Evolutionary conservation across 2,113 vertebrate species (phyloP), one percentile per base, ranked within the genome.

Genomic region (Columbina picui): DNA sequence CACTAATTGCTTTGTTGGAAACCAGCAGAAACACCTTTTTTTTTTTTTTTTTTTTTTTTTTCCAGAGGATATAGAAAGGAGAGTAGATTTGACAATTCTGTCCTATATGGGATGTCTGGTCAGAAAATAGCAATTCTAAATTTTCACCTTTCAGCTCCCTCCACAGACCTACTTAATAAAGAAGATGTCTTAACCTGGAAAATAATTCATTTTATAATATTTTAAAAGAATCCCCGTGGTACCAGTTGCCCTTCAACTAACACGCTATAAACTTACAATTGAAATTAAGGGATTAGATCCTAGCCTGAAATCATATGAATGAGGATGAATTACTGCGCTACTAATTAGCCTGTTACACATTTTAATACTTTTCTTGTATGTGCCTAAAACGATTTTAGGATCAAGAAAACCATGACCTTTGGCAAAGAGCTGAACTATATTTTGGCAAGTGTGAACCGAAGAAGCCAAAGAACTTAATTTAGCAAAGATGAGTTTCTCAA

Each of bases 41-140:
- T 39, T 39, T 9, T 45, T 45, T 45, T 19, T 45, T 45, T 45
- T 16, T 45, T 60, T 82, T 30, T n/a, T 16, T 45, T 60, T 82
- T 30, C 52, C 36, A 90, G 47, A 41, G 5, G 27, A 77, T 50
- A 76, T 18, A 32, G 19, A 3, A 67, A 7, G 21, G 10, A 86
- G 45, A 38, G 7, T 6, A 74, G 39, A 45, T 56, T 12, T 39
- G 8, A 59, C 12, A 55, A 32, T 49, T 87, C 36, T 76, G 25
- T 14, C 11, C 20, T 23, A 6, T 57, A 36, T 71, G 23, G 12
- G 3, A 68, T 52, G 18, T 2, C 14, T 0, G 0, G 8, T 53
- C 23, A 60, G 57, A 89, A 89, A 65, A 45, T 3, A 50, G 4
- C 12, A 65, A 27, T 18, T 56, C 18, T 36, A 17, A 71, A 68